Conservation (phyloP, 2,888 invertebrate genomes). For the Diabrotica balteata region DNA sequence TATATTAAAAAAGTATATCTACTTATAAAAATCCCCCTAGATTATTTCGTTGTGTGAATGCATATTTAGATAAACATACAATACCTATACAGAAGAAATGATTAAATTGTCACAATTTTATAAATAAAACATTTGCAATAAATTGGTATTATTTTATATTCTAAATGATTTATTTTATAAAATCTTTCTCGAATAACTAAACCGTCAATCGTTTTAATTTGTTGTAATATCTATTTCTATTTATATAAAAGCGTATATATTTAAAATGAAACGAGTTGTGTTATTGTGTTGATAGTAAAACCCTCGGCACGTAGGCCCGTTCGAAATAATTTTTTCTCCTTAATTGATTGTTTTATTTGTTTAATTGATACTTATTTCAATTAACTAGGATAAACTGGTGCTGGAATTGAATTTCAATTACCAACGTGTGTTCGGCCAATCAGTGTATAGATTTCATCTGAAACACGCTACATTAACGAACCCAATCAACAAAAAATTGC, state of each 20-base stretch:
- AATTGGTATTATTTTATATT: too few species aligned
- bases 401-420: slow-evolving; percentile 55
- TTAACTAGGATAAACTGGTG: slow-evolving; percentile 53
- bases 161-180: too few species aligned
- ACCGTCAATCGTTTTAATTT: too few species aligned
- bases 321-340: slow-evolving; percentile 24
- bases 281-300: neutral
- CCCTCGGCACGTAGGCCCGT: slow-evolving; percentile 6
- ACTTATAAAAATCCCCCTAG: too few species aligned
- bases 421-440: slow-evolving; percentile 41
- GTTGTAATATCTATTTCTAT: neutral
- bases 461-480: slow-evolving; percentile 34
- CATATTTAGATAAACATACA: too few species aligned
- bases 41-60: too few species aligned
- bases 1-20: too few species aligned
- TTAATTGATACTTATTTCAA: slow-evolving; percentile 40
- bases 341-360: slow-evolving; percentile 31
- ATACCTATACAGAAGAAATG: neutral
- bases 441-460: slow-evolving; percentile 33
- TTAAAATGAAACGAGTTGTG: neutral
- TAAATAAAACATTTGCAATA: too few species aligned
- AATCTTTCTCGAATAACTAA: too few species aligned
- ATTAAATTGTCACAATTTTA: too few species aligned
- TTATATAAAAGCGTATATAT: neutral
- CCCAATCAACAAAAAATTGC: slow-evolving; percentile 33